Percentiles rank a stretch among this genome's conserved stretches.
Conservation (phyloP, 2,113 vertebrate species). For the Fregata magnificens region DNA sequence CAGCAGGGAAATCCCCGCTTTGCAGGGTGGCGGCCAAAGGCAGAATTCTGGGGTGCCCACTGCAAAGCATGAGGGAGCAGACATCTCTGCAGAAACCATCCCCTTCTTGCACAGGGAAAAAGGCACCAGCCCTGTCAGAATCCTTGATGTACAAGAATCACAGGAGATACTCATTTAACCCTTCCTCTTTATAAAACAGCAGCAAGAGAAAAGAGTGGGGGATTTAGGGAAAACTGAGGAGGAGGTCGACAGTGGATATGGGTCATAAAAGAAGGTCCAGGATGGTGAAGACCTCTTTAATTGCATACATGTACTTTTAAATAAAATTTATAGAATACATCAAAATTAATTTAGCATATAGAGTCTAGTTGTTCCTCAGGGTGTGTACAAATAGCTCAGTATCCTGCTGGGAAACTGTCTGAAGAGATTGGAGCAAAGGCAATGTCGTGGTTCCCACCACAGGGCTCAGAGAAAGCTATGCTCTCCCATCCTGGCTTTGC, state of each 20-base stretch:
- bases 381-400: neutral
- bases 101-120: neutral
- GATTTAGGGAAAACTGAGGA: neutral
- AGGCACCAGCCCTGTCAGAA: neutral
- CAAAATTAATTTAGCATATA: neutral
- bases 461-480: neutral
- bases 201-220: neutral
- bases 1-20: neutral
- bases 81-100: neutral
- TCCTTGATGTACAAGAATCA: neutral
- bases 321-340: neutral
- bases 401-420: neutral
- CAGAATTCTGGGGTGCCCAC: neutral
- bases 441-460: neutral
- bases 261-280: neutral
- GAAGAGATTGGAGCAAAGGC: neutral
- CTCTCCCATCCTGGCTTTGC: constrained; percentile 42
- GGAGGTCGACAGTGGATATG: neutral
- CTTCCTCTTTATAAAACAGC: neutral
- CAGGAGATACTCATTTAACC: neutral
- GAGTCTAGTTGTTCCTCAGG: neutral
- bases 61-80: neutral
- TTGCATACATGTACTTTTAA: neutral
- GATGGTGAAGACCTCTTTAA: neutral
- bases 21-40: neutral